Percentiles rank a stretch among this genome's conserved stretches.
phyloP scores from a whole-genome alignment of 2,797 vertebrate genomes.

The Ctenopoma multispine region DNA sequence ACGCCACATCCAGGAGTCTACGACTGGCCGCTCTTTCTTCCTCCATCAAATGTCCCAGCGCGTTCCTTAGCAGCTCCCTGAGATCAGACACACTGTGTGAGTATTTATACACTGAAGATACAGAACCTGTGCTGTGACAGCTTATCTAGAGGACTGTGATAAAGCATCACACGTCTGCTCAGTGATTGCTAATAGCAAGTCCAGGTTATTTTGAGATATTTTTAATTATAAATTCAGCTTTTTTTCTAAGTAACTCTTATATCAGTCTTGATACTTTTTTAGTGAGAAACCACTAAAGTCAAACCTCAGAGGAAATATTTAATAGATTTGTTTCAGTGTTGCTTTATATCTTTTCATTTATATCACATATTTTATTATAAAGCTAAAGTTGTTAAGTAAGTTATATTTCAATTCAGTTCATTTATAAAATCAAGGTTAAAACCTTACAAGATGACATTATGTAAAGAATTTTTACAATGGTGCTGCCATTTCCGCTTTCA shows the following conservation, averaged over 20 bases:
- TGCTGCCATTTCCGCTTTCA: slow-evolving; percentile 1
- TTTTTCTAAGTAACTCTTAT: too few species aligned
- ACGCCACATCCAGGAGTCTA: slow-evolving; percentile 78
- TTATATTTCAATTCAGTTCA: neutral
- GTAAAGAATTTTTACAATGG: neutral
- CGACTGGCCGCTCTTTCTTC: slow-evolving; percentile 81
- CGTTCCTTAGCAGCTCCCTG: slow-evolving; percentile 82
- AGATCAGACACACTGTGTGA: slow-evolving; percentile 86
- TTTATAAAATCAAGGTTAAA: too few species aligned
- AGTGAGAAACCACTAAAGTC: too few species aligned
- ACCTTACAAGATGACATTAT: too few species aligned
- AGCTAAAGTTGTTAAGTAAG: slow-evolving; percentile 1
- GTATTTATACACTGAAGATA: slow-evolving; percentile 64
- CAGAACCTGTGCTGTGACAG: slow-evolving; percentile 27
- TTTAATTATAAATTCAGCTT: neutral
- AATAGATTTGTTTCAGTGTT: neutral
- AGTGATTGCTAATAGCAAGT: too few species aligned
- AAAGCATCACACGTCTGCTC: neutral
- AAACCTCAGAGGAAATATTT: too few species aligned
- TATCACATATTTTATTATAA: neutral
- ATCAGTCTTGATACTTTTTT: too few species aligned
- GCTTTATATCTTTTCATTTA: neutral
- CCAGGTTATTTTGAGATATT: neutral
- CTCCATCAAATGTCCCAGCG: slow-evolving; percentile 76
- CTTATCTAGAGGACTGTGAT: neutral